These are phyloP conservation scores for Camptogramma bilineatum DNA, from an alignment of 2,888 invertebrate species.

Conservation along the genomic window DNA sequence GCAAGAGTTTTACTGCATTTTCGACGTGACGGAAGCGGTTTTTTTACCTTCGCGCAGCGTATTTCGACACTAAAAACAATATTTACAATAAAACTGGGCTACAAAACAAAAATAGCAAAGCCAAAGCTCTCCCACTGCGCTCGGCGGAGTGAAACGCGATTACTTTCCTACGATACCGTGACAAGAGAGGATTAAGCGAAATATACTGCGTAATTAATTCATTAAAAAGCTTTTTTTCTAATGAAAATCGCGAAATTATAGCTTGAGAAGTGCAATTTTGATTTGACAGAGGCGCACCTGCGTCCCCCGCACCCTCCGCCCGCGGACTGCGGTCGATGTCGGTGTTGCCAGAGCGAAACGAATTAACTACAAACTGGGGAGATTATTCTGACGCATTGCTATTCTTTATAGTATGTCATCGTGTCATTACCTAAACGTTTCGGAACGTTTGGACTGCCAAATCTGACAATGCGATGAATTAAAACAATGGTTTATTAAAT, in stretches of 20 bases:
- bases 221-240: slow-evolving; percentile 65
- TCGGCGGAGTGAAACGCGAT: slow-evolving; percentile 37
- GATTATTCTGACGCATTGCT: slow-evolving; percentile 27
- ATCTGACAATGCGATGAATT: not conserved
- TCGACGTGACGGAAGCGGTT: slow-evolving; percentile 42
- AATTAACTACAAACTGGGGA: slow-evolving; percentile 50
- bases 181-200: slow-evolving; percentile 49
- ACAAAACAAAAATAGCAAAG: slow-evolving; percentile 77
- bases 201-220: slow-evolving; percentile 63
- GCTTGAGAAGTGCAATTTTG: slow-evolving; percentile 60
- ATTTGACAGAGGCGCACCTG: slow-evolving; percentile 72
- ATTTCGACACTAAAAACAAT: slow-evolving; percentile 77
- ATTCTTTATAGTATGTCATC: not conserved
- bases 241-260: slow-evolving; percentile 66
- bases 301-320: slow-evolving; percentile 56
- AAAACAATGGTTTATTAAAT: not conserved
- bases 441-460: not conserved
- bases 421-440: slow-evolving; percentile 9
- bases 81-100: slow-evolving; percentile 77
- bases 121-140: slow-evolving; percentile 50
- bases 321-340: slow-evolving; percentile 72
- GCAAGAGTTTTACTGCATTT: slow-evolving; percentile 37
- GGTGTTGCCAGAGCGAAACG: slow-evolving; percentile 61
- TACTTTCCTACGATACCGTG: slow-evolving; percentile 52
- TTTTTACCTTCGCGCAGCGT: slow-evolving; percentile 41